phyloP scores from a whole-genome alignment of 2,888 invertebrate species.

The Drosophila gaucha region DNA sequence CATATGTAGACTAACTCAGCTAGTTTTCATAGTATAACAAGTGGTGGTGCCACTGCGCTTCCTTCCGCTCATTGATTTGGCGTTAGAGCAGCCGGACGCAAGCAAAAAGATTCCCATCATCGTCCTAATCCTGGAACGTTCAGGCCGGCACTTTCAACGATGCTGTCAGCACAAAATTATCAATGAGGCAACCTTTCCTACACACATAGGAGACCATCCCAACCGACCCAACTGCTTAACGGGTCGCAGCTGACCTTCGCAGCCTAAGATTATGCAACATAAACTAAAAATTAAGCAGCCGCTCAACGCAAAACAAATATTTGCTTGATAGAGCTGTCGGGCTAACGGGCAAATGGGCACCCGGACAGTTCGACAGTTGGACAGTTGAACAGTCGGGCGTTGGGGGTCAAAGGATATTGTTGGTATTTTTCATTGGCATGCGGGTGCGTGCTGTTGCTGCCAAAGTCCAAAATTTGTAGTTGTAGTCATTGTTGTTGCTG shows the following conservation, averaged over 20 bases:
- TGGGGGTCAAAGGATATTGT: background rate
- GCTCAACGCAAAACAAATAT: constrained; percentile 44
- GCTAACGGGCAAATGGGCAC: background rate
- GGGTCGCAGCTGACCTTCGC: constrained; percentile 36
- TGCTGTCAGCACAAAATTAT: constrained; percentile 64
- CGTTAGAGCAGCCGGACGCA: constrained; percentile 9
- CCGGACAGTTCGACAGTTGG: no score
- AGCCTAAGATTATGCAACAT: constrained; percentile 75
- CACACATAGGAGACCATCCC: constrained; percentile 2
- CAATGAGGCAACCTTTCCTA: constrained; percentile 33
- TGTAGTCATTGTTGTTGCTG: constrained; percentile 6
- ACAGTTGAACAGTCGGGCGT: no score
- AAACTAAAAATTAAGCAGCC: constrained; percentile 75
- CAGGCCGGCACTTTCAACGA: constrained; percentile 49
- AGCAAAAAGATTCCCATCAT: constrained; percentile 39
- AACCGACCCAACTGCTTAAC: constrained; percentile 9
- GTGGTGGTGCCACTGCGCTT: constrained; percentile 9
- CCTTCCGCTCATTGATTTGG: constrained; percentile 51
- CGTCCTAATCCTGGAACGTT: constrained; percentile 37
- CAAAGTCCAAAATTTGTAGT: background rate
- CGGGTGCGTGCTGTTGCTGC: constrained; percentile 21
- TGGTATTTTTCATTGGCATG: constrained; percentile 43
- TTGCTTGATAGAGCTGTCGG: constrained; percentile 13
- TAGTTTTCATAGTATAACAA: constrained; percentile 9
- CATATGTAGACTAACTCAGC: background rate